Conservation (phyloP, 2,113 vertebrate species). For the Poeciliopsis turrubarensis region DNA sequence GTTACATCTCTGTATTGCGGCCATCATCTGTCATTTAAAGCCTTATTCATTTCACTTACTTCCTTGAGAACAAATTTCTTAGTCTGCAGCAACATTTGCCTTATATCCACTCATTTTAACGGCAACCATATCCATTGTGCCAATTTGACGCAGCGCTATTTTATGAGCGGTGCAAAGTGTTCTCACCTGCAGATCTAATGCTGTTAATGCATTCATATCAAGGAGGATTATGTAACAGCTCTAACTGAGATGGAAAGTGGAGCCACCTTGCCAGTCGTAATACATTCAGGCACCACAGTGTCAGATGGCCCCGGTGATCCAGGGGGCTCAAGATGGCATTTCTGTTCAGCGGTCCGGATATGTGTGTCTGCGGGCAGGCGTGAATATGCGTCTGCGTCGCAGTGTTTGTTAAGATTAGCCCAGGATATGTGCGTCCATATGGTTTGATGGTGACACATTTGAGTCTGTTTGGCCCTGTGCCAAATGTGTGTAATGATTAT, state of each 20-base stretch:
- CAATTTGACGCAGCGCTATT: conserved; percentile 4
- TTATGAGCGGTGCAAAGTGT: conserved; percentile 26
- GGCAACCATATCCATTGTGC: conserved; percentile 12
- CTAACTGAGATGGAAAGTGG: conserved; percentile 46
- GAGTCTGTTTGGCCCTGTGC: conserved; percentile 55
- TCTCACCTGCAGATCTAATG: conserved; percentile 49
- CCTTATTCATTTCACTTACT: too few species aligned
- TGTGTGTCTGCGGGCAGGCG: conserved; percentile 31
- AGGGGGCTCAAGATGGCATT: conserved; percentile 63
- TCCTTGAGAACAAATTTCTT: too few species aligned
- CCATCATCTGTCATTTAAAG: too few species aligned
- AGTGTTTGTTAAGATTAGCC: conserved; percentile 58
- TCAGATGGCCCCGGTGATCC: conserved; percentile 63
- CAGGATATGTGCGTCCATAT: conserved; percentile 68
- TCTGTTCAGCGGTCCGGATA: conserved; percentile 59
- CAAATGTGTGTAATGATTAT: conserved; percentile 32
- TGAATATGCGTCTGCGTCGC: conserved; percentile 36
- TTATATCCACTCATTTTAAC: conserved; percentile 4
- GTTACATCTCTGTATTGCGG: background rate
- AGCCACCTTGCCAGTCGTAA: conserved; percentile 59
- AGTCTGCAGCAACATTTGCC: conserved; percentile 4
- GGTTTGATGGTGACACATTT: conserved; percentile 59
- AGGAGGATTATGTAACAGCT: conserved; percentile 60
- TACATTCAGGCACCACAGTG: conserved; percentile 54
- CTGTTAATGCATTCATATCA: conserved; percentile 54